phyloP scores from a whole-genome alignment of 2,797 vertebrate species.

The Ptychobarbus kaznakovi region DNA sequence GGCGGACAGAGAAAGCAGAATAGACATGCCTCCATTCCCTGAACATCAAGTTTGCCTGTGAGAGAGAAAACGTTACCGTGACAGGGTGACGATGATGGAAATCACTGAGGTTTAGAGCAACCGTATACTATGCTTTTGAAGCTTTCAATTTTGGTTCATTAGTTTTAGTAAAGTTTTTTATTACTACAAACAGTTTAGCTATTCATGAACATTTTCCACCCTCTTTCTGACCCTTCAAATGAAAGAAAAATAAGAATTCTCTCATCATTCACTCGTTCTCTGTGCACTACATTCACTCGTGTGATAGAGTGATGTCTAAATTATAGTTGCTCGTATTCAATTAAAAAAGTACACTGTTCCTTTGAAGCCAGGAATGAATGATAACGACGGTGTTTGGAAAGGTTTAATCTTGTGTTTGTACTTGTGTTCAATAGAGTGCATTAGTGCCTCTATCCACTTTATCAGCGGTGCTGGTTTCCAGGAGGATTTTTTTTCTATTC shows the following conservation, averaged over 20 bases:
- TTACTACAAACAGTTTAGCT: background rate
- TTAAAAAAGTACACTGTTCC: background rate
- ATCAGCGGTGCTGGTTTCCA: background rate
- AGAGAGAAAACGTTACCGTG: background rate
- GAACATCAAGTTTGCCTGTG: background rate
- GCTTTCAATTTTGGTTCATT: too few relatives aligned
- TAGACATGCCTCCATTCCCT: background rate
- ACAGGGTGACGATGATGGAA: background rate
- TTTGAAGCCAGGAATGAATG: background rate
- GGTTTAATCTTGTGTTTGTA: background rate
- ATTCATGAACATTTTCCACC: background rate
- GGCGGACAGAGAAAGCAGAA: background rate
- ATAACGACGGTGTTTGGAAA: background rate
- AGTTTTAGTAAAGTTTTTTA: background rate
- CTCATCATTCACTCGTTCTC: background rate
- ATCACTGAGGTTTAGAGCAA: background rate
- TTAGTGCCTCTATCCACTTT: background rate
- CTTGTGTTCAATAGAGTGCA: too few relatives aligned
- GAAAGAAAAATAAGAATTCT: background rate
- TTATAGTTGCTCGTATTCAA: background rate
- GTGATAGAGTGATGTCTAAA: background rate
- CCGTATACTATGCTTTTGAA: background rate
- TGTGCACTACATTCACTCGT: background rate
- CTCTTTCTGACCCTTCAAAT: background rate
- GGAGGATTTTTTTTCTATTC: too few relatives aligned